Base-by-base conservation (phyloP, 2,888 invertebrate species). In the Parnassius orleans region DNA sequence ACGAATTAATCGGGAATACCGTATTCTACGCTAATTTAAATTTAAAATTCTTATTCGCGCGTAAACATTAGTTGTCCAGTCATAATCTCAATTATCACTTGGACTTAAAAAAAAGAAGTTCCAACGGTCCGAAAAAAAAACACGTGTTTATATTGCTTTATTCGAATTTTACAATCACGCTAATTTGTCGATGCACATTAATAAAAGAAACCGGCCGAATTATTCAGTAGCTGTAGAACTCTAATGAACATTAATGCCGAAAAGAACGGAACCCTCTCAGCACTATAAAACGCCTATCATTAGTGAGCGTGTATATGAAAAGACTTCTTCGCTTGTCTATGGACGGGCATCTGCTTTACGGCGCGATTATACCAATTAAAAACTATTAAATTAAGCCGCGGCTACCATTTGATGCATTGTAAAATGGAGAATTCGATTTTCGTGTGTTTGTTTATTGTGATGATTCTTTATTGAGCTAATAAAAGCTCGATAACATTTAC, bases 21-120 rank as follows among this genome's bases (percentile, higher is more conserved):
- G 76, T 73, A 70, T 71, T 72, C 73, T 72, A 81, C 79, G 84
- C 82, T 80, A 84, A 85, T 83, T 84, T 86, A 84, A 83, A 80
- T 83, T 83, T 86, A 84, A 83, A 80, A 83, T 83, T 80, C 72
- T 73, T 70, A 71, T 68, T 68, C 66, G 66, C 72, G 71, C 77
- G 75, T 77, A 73, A 76, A 78, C 78, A 72, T 74, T 69, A 69
- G 72, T 75, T 77, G 81, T 77, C 81, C 80, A 76, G 82, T 86
- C 86, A 87, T 90, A 88, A 90, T 90, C 83, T 87, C 89, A 90
- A 90, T 90, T 90, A 90, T 90, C 90, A 90, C 90, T 80, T 87
- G 78, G 69, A 83, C 79, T 68, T 84, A 84, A 85, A 87, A 81
- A n/a, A 19, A 84, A 85, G 54, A 61, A 83, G 77, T 81, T 78